Conservation (phyloP, 1,140 invertebrate species). For the Drosophila willistoni region DNA sequence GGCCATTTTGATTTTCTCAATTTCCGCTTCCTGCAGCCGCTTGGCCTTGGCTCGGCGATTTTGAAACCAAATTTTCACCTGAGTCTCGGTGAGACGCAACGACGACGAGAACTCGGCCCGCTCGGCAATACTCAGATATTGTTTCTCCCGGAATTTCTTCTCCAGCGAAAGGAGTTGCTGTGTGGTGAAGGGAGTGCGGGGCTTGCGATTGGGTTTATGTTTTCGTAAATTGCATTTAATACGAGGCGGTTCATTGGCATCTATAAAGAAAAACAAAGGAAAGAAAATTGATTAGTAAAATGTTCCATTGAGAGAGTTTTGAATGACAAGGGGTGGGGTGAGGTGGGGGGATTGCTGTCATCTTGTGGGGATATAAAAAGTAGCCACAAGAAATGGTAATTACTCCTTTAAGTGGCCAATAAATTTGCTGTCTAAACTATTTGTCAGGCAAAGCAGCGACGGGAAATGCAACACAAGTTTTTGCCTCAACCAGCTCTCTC, state of each 20-base stretch:
- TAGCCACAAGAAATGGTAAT: conserved; percentile 70
- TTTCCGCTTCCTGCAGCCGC: conserved; percentile 96
- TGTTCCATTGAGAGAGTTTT: conserved; percentile 41
- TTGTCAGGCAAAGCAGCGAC: conserved; percentile 79
- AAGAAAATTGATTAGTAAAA: conserved; percentile 25
- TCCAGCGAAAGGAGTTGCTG: conserved; percentile 97
- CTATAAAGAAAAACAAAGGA: conserved; percentile 50
- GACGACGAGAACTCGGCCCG: conserved; percentile 97
- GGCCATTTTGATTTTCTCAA: conserved; percentile 94
- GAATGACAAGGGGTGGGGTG: too few relatives aligned
- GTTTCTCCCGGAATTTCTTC: conserved; percentile 97
- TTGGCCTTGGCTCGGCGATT: conserved; percentile 97
- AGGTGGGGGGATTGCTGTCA: conserved; percentile 50
- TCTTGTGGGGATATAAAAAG: conserved; percentile 74
- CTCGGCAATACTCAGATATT: conserved; percentile 98
- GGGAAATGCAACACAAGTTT: conserved; percentile 62
- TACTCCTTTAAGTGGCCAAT: conserved; percentile 83
- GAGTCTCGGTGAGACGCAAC: conserved; percentile 96
- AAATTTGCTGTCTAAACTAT: conserved; percentile 83
- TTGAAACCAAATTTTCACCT: conserved; percentile 99
- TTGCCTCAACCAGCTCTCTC: conserved; percentile 3
- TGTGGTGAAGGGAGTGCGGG: conserved; percentile 98
- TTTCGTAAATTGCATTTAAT: conserved; percentile 97
- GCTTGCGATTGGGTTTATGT: conserved; percentile 96
- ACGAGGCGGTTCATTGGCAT: conserved; percentile 88